Percentiles rank a stretch among this genome's conserved stretches.
Conservation (phyloP, 2,113 vertebrate genomes). For the Cricetomys ansorgei region DNA sequence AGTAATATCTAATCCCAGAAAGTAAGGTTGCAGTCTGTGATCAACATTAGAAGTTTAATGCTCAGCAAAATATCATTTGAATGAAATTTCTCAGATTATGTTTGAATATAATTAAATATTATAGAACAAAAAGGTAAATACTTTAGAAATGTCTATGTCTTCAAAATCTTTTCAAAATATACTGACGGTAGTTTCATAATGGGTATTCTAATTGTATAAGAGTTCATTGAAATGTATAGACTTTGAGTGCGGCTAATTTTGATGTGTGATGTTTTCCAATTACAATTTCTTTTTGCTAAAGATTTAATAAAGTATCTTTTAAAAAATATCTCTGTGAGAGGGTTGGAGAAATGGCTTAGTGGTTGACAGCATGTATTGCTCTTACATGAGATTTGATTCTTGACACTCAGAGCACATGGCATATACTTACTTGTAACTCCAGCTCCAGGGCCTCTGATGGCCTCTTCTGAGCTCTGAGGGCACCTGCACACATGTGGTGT, state of each 20-base stretch:
- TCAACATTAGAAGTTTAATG: neutral
- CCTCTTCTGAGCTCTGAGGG: neutral
- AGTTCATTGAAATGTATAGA: neutral
- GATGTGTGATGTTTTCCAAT: neutral
- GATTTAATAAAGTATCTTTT: neutral
- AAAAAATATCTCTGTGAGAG: neutral
- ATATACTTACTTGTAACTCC: neutral
- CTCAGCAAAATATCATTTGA: neutral
- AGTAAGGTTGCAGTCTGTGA: neutral
- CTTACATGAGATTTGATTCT: neutral
- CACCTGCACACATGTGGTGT: neutral
- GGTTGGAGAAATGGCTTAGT: neutral
- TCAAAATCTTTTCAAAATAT: neutral
- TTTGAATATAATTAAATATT: neutral
- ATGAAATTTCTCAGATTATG: neutral
- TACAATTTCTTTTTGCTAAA: neutral
- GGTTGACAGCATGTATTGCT: neutral
- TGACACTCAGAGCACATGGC: too few relatives aligned
- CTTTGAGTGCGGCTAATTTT: neutral
- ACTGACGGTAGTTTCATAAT: neutral
- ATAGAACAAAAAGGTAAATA: neutral
- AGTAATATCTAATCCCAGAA: neutral
- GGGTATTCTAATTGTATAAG: too few relatives aligned
- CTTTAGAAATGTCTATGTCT: neutral
- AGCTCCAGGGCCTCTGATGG: too few relatives aligned